Percentiles rank a stretch among this genome's conserved stretches.
Conservation (phyloP, 2,113 vertebrate genomes). For the Chinchilla lanigera region DNA sequence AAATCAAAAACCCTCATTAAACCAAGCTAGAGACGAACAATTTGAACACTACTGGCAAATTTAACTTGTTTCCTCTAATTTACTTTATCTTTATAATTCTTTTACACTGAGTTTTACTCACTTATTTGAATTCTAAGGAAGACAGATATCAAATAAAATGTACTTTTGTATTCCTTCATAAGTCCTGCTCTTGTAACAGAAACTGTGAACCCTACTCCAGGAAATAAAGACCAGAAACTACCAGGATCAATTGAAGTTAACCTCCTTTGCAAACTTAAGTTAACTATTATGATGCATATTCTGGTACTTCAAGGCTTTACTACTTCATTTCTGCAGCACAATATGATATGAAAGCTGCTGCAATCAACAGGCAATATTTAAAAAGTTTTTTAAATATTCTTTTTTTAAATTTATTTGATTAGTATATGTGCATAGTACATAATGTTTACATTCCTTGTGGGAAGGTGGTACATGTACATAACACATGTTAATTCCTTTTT, state of each 20-base stretch:
- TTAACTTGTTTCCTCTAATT: not conserved
- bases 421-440: not conserved
- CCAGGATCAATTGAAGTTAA: not conserved
- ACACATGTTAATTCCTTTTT: not conserved
- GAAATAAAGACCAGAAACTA: constrained; percentile 28
- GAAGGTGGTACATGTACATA: not conserved
- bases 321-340: not conserved
- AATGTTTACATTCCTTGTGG: not conserved
- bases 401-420: too few species aligned
- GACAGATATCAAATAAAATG: not conserved
- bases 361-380: not conserved
- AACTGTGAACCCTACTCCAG: not conserved
- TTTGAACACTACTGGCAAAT: not conserved
- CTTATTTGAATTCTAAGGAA: constrained; percentile 30
- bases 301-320: not conserved
- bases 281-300: not conserved
- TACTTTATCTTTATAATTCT: not conserved
- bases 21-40: not conserved
- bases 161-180: not conserved
- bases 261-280: not conserved
- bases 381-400: not conserved
- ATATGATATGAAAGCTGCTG: not conserved
- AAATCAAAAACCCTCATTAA: not conserved
- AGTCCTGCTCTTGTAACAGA: not conserved
- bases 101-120: not conserved